Conservation (phyloP, 2,113 vertebrate species). For the Furnarius figulus region DNA sequence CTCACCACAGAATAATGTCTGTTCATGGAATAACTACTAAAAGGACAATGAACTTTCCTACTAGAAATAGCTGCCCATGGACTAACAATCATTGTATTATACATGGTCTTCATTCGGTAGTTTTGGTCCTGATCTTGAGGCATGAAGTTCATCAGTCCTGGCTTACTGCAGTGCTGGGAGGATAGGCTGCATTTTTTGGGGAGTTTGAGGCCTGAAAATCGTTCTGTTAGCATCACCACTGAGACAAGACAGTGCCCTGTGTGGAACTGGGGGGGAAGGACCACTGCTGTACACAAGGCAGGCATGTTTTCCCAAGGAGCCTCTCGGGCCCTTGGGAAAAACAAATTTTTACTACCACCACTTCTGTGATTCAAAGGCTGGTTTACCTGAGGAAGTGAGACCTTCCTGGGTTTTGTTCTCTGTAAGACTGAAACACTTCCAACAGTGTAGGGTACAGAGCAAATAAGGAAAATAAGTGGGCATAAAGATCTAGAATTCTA, state of each 20-base stretch:
- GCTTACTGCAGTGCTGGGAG: neutral
- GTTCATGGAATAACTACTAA: neutral
- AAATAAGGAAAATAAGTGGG: neutral
- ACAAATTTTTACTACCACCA: neutral
- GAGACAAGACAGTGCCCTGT: accelerated
- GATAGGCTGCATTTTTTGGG: neutral
- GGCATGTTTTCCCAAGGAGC: neutral
- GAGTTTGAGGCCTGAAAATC: neutral
- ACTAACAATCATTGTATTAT: neutral
- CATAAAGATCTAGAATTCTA: neutral
- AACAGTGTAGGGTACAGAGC: neutral
- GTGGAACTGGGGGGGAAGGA: neutral
- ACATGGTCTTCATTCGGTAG: neutral
- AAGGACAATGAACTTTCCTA: neutral
- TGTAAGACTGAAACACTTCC: neutral
- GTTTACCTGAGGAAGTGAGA: neutral
- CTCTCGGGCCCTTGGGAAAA: neutral
- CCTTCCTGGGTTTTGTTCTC: neutral
- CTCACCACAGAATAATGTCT: neutral
- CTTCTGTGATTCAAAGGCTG: neutral
- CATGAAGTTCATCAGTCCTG: neutral
- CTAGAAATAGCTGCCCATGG: neutral
- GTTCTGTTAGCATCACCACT: neutral
- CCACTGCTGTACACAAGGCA: neutral
- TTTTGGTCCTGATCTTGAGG: neutral